Evolutionary conservation across 2,888 invertebrate species (phyloP).

Genomic region (Leptopterna dolabrata): DNA sequence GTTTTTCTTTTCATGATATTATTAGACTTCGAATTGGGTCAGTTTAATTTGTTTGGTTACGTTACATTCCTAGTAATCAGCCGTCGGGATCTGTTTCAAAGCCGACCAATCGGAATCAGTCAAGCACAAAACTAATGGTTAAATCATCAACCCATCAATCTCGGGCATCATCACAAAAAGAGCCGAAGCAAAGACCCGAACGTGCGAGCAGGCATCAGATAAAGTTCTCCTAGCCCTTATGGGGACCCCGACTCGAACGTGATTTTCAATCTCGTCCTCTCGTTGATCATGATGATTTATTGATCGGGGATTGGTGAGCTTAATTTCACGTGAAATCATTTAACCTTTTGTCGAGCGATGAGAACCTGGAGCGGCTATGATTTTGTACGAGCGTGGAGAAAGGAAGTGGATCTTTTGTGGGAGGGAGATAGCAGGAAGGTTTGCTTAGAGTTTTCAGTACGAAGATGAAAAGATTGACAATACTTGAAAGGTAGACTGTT

Average conservation of each 20-base stretch:
- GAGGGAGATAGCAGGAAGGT: no score
- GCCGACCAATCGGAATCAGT: not conserved
- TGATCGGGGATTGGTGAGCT: not conserved
- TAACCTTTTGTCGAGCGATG: not conserved
- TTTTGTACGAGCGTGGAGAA: no score
- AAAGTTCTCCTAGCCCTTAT: not conserved
- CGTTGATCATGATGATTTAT: constrained; percentile 12
- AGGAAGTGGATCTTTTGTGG: no score
- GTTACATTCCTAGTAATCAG: not conserved
- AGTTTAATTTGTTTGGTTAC: not conserved
- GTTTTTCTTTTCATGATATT: no score
- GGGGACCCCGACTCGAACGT: not conserved
- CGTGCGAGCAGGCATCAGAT: constrained; percentile 9
- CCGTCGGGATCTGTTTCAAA: not conserved
- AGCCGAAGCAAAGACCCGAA: not conserved
- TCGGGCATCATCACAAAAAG: not conserved
- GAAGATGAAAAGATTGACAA: no score
- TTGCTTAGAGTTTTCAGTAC: no score
- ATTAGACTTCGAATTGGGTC: not conserved
- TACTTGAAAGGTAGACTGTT: no score
- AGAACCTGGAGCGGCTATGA: no score
- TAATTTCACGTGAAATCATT: not conserved
- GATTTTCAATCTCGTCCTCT: constrained; percentile 6
- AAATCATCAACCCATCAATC: constrained; percentile 16
- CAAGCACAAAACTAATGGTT: not conserved